These are phyloP conservation scores for Stomatorhinus ivindoensis DNA, from an alignment of 2,113 vertebrate genomes.

Conservation along the genomic window DNA sequence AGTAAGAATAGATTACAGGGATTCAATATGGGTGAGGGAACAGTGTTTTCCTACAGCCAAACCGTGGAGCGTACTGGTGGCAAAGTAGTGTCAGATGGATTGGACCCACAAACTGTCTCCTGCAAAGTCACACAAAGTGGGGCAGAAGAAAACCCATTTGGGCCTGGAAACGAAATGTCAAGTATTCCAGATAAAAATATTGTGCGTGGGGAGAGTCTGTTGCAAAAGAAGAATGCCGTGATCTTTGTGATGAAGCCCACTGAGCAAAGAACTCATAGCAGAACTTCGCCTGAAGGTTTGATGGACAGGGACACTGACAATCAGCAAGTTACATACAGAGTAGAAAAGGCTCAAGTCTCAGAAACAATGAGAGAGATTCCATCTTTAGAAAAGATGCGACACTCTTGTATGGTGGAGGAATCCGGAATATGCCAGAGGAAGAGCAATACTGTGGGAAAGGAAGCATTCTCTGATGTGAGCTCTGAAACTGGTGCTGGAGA, in stretches of 20 bases:
- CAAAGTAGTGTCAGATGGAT: constrained; percentile 34
- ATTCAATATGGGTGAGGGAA: constrained; percentile 51
- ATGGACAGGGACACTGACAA: constrained; percentile 8
- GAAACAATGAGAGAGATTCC: constrained; percentile 30
- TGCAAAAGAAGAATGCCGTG: not conserved
- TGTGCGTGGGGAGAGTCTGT: not conserved
- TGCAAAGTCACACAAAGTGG: constrained; percentile 23
- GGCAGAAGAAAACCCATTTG: constrained; percentile 29
- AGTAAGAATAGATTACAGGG: constrained; percentile 58
- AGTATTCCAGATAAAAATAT: not conserved
- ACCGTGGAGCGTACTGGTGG: constrained; percentile 46
- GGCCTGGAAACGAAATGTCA: not conserved
- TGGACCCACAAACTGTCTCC: not conserved
- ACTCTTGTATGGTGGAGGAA: constrained; percentile 16
- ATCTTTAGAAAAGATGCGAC: constrained; percentile 18
- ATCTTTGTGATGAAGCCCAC: constrained; percentile 11
- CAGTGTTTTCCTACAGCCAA: constrained; percentile 46
- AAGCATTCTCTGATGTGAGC: constrained; percentile 22
- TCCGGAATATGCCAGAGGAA: constrained; percentile 18
- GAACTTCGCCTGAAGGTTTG: not conserved
- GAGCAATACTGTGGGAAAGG: constrained; percentile 19
- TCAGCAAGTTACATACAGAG: constrained; percentile 30
- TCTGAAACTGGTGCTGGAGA: constrained; percentile 50
- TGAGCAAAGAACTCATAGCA: constrained; percentile 25
- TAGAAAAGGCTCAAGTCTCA: constrained; percentile 29